Base-by-base conservation (phyloP, 2,113 vertebrate species). In the Tympanuchus pallidicinctus region DNA sequence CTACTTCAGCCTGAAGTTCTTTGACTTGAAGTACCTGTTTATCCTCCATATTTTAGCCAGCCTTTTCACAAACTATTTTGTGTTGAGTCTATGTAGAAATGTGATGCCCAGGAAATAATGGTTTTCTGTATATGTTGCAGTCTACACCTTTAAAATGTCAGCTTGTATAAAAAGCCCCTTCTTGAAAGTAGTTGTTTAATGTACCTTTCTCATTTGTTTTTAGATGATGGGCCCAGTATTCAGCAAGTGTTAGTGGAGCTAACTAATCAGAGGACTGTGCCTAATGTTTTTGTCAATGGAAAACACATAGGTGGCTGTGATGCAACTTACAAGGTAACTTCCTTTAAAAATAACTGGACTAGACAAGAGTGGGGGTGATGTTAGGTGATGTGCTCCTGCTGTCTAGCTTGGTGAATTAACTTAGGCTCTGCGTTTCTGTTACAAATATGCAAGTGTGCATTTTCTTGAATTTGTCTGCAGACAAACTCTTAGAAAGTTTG, bases 271-370 rank as follows among this genome's bases (percentile, higher is more conserved):
- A 99, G 97, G 90, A 99, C 98, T 0, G 99, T 99, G 77, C 99
- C 99, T 54, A 99, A 97, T 25, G 98, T 99, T 57, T 99, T 99
- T 97, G 97, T 99, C 95, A 99, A 99, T 96, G 99, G 98, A 97
- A 98, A 96, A 2, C 99, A 99, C 2, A 0, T 99, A 20, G 99
- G 99, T 1, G 99, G 99, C 94, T 99, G 98, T 88, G 99, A 99
- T 92, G 98, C 97, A 88, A 99, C 99, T 0, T 92, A 98, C 82
- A 97, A 99, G 99, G 99, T 99, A 98, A 96, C 13, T 34, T 83
- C 36, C 34, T 80, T 87, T 76, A 66, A 76, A 82, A 85, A 72
- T 78, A 65, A 3, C 21, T 87, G 13, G 72, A 79, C 14, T 43
- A 64, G 63, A 28, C 22, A 72, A 78, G 34, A 42, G 56, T 25